Base-by-base conservation (phyloP, 2,113 vertebrate species). In the Phalacrocorax carbo region DNA sequence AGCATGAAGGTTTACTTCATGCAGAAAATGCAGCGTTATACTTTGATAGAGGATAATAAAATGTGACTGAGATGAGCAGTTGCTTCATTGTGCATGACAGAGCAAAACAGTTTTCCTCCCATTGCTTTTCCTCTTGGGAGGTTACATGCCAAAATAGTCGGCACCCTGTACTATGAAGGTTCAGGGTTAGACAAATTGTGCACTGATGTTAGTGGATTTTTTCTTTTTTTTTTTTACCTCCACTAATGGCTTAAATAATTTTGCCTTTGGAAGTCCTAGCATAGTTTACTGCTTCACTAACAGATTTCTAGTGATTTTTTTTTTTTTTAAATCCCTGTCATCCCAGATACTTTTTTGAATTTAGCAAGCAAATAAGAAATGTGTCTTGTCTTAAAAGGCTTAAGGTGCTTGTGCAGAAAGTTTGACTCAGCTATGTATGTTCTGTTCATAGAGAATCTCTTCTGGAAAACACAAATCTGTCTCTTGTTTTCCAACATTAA, bases 101-200 rank as follows among this genome's bases (percentile, higher is more conserved):
- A 95, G 90, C 88, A 95, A 96, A 96, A 96, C 70, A 93, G 61
- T 95, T 96, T 91, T 95, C 92, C 82, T 96, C 87, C 82, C 58
- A 42, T 93, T 62, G 91, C 95, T 83, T 93, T 94, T 91, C 57
- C 88, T 96, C 83, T 92, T 96, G 91, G 86, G 83, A 94, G 36
- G 71, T 78, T 91, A 78, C 52, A 57, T 79, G 69, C 92, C 69
- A 79, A 70, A 94, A 81, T 49, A 92, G 90, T 66, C 92, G 73
- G 72, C 91, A 76, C 40, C 15, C 66, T 85, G 65, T 79, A 40
- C 34, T 49, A 4, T 65, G 75, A 82, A 61, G 71, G 54, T 66
- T 95, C 54, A 66, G 79, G 77, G 30, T 91, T 79, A 91, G 87
- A 85, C 18, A 82, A 85, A 93, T 76, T 51, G n/a, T 91, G 54